Conservation (phyloP, 2,888 invertebrate genomes). For the Drosophila rellima region DNA sequence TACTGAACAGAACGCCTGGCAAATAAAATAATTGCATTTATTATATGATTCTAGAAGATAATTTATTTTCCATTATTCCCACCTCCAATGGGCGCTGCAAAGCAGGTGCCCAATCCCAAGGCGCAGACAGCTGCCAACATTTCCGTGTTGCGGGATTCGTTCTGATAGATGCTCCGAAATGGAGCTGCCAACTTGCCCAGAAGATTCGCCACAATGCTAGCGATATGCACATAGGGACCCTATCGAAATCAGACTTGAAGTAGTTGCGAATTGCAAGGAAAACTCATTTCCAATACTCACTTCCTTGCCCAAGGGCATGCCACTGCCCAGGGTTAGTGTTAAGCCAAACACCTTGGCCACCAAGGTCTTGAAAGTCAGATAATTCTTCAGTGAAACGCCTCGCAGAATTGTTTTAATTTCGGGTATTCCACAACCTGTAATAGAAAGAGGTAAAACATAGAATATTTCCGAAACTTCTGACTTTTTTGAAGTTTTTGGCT, state of each 20-base stretch:
- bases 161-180: constrained; percentile 97
- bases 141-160: constrained; percentile 97
- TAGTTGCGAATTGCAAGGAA: neutral
- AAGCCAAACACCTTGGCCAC: constrained; percentile 97
- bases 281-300: constrained; percentile 86
- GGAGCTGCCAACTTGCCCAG: constrained; percentile 96
- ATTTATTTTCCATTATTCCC: constrained; percentile 32
- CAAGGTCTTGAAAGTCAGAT: constrained; percentile 96
- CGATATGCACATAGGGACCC: constrained; percentile 99
- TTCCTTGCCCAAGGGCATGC: constrained; percentile 99
- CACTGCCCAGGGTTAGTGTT: constrained; percentile 95
- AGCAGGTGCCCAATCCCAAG: constrained; percentile 96
- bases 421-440: constrained; percentile 95
- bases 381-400: constrained; percentile 98
- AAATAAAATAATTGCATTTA: neutral
- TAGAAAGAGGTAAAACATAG: neutral
- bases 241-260: constrained; percentile 76
- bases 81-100: constrained; percentile 98
- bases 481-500: no score
- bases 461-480: no score
- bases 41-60: neutral
- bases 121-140: constrained; percentile 99
- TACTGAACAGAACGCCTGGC: constrained; percentile 97
- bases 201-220: constrained; percentile 97
- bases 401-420: constrained; percentile 99